Evolutionary conservation across 2,113 vertebrate genomes (phyloP).

Genomic region (Beaufortia kweichowensis): DNA sequence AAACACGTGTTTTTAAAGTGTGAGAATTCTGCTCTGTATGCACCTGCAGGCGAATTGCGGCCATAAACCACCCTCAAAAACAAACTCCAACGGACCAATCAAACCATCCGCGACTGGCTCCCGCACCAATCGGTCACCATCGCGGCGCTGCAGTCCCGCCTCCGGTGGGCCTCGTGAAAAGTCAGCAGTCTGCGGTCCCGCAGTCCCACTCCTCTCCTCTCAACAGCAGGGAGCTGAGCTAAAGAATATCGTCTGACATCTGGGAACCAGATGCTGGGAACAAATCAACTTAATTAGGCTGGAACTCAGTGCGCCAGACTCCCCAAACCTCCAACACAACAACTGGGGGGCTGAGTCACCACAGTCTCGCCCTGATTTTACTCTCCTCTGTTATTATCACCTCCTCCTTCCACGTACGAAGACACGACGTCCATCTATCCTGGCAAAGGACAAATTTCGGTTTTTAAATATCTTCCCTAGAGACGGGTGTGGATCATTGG

Average conservation of each 20-base stretch:
- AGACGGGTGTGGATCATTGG: conserved; percentile 41
- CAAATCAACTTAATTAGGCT: conserved; percentile 63
- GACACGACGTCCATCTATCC: background rate
- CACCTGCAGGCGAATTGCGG: conserved; percentile 18
- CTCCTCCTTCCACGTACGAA: conserved; percentile 26
- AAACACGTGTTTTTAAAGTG: conserved; percentile 20
- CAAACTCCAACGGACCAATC: background rate
- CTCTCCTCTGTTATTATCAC: conserved; percentile 36
- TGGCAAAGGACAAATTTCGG: conserved; percentile 17
- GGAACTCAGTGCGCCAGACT: conserved; percentile 51
- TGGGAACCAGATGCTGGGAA: conserved; percentile 61
- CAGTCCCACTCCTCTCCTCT: background rate
- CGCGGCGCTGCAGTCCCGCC: background rate
- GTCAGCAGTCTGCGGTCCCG: conserved; percentile 40
- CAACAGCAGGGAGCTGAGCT: conserved; percentile 39
- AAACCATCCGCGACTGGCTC: background rate
- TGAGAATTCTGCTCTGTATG: background rate
- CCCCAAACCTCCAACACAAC: conserved; percentile 43
- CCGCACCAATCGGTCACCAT: background rate
- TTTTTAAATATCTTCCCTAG: conserved; percentile 32
- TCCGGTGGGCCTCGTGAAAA: conserved; percentile 8
- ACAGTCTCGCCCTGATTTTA: conserved; percentile 40
- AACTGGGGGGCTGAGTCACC: conserved; percentile 40
- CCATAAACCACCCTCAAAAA: conserved; percentile 16
- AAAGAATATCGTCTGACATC: conserved; percentile 52